Percentiles rank a stretch among this genome's conserved stretches.
These are phyloP conservation scores for Heliconius melpomene DNA, from an alignment of 1,140 invertebrate genomes.

Conservation along the genomic window DNA sequence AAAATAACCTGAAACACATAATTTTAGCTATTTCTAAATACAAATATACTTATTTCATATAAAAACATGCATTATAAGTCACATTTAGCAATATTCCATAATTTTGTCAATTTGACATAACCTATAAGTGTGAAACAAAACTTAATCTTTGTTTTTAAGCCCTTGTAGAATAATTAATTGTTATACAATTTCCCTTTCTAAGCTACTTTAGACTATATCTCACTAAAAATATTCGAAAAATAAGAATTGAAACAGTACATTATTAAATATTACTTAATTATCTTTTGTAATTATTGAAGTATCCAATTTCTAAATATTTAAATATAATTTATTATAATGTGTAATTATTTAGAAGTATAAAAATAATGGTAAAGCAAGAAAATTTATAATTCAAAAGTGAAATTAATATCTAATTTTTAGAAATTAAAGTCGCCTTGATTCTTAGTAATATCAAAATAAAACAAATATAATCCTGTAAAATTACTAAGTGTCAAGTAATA, in stretches of 20 bases:
- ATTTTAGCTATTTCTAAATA: constrained; percentile 40
- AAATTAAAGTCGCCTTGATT: neutral
- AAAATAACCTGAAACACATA: constrained; percentile 52
- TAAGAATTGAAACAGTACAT: neutral
- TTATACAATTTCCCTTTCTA: neutral
- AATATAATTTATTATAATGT: neutral
- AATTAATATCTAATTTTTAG: neutral
- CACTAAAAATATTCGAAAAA: neutral
- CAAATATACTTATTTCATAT: constrained; percentile 45
- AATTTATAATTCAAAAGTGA: no score
- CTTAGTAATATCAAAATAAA: neutral
- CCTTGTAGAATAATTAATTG: neutral
- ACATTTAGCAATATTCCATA: constrained; percentile 73
- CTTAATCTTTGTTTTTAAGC: neutral
- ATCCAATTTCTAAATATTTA: no score
- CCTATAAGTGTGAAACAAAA: constrained; percentile 46
- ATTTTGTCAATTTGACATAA: constrained; percentile 54
- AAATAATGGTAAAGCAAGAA: neutral
- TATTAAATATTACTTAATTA: neutral
- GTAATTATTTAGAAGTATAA: neutral
- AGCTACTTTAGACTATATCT: neutral
- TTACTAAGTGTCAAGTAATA: neutral
- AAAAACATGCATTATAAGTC: constrained; percentile 52
- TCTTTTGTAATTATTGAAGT: neutral
- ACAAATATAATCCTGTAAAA: neutral